Evolutionary conservation across 2,888 invertebrate genomes (phyloP).

Genomic region (Tetanocera ferruginea): DNA sequence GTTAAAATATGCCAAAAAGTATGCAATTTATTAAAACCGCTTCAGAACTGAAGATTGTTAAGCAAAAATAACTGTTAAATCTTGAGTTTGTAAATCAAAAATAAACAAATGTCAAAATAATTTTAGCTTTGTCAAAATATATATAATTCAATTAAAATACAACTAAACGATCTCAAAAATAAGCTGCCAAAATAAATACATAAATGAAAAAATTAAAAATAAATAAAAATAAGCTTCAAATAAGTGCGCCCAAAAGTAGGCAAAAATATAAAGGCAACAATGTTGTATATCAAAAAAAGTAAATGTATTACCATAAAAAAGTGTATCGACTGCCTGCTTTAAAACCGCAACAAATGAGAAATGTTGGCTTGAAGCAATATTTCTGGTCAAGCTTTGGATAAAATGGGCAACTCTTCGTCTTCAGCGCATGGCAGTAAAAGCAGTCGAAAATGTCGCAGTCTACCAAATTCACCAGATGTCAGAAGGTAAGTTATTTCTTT

Average conservation of each 20-base stretch:
- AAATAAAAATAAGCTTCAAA: background rate
- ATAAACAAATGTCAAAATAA: background rate
- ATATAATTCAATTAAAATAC: background rate
- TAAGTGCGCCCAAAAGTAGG: background rate
- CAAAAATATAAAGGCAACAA: background rate
- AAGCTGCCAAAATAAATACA: background rate
- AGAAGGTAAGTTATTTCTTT: slow-evolving; percentile 74
- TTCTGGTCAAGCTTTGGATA: background rate
- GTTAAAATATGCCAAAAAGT: no score
- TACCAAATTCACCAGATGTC: slow-evolving; percentile 84
- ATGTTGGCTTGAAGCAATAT: background rate
- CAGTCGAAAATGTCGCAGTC: slow-evolving; percentile 73
- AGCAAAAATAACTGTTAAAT: no score
- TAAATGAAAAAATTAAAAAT: background rate
- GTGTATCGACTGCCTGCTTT: background rate
- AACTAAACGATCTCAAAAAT: background rate
- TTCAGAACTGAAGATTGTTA: no score
- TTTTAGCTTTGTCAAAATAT: background rate
- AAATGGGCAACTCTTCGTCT: slow-evolving; percentile 69
- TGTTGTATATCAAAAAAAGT: no score
- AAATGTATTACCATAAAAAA: no score
- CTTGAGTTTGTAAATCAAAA: background rate
- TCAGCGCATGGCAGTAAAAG: slow-evolving; percentile 62
- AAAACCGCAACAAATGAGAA: background rate
- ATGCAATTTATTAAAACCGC: no score